Evolutionary conservation across 2,888 invertebrate genomes (phyloP), one percentile per base, ranked within the genome.

Genomic region (Papilio demoleus): DNA sequence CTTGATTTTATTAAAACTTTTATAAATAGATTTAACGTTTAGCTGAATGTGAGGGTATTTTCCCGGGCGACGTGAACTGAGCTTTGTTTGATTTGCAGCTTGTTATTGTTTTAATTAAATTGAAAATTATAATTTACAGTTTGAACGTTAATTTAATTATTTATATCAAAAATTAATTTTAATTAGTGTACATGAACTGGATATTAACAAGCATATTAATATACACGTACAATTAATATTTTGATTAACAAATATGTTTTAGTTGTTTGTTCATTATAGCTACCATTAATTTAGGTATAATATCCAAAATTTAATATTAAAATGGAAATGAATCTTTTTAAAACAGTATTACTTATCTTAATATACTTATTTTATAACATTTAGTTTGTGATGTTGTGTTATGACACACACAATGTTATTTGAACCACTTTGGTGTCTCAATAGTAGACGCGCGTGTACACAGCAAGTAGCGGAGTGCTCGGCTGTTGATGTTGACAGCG

Each of bases 1-100:
- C 22, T 50, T 50, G 14, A 50, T 50, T 50, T 50, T 50, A 47
- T 47, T 47, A 24, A 24, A 45, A 24, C 12, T 47, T 47, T 11
- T 47, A 11, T 47, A 47, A 22, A 22, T 22, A 22, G 9, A 11
- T 12, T 19, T 11, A 22, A 11, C 11, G 47, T 47, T 22, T 19
- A 19, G 5, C 6, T 42, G 12, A n/a, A 42, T 47, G 22, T 47
- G 3, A 22, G 4, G 19, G 8, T 1, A 4, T 47, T 47, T 12
- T 4, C 9, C 9, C 45, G 45, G 19, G 9, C 19, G 12, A 1
- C 1, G 22, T 1, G 22, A 24, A 47, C 11, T 3, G 9, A 22
- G 11, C 22, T 22, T 3, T 1, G 12, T 12, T 22, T 22, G 22
- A 0, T 24, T 47, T 47, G 22, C 47, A 4, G 24, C 24, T 47